A percentile compares a stretch with the other conserved stretches of the same genome.
phyloP scores from a whole-genome alignment of 2,113 vertebrate genomes.

The Euleptes europaea region DNA sequence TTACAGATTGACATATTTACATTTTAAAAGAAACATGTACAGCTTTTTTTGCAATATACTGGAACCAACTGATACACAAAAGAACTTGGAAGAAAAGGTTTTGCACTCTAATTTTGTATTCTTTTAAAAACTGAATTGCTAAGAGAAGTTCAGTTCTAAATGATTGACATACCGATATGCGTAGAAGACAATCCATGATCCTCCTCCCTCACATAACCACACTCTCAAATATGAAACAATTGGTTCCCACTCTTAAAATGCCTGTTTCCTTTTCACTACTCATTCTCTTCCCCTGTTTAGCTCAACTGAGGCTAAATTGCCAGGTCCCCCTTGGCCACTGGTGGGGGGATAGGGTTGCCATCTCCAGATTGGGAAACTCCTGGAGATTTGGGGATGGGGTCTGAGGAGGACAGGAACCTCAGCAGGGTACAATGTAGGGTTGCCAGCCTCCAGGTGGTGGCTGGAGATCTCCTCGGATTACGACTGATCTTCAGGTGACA shows the following conservation, averaged over 20 bases:
- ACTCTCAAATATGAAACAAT: conserved; percentile 69
- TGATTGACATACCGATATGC: conserved; percentile 71
- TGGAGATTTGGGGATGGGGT: too few relatives aligned
- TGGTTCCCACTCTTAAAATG: conserved; percentile 70
- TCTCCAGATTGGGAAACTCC: too few relatives aligned
- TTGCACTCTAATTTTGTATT: conserved; percentile 68
- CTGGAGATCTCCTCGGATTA: too few relatives aligned
- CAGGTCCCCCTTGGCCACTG: too few relatives aligned
- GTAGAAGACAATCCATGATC: conserved; percentile 63
- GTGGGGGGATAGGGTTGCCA: too few relatives aligned
- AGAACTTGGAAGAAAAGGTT: conserved; percentile 65
- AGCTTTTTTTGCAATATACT: conserved; percentile 58
- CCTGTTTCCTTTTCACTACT: conserved; percentile 68
- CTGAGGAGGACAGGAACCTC: too few relatives aligned
- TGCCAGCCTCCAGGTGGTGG: too few relatives aligned
- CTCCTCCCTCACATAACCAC: conserved; percentile 49
- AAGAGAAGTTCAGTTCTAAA: conserved; percentile 72
- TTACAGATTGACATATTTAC: conserved; percentile 66
- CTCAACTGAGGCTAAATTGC: conserved; percentile 55
- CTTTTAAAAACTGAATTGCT: conserved; percentile 69
- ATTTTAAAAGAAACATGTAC: conserved; percentile 58
- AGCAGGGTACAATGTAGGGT: too few relatives aligned
- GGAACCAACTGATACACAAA: conserved; percentile 63
- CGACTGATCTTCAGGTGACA: too few relatives aligned
- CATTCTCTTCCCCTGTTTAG: conserved; percentile 57